Conservation (phyloP, 2,797 vertebrate genomes). For the Gymnothorax javanicus region DNA sequence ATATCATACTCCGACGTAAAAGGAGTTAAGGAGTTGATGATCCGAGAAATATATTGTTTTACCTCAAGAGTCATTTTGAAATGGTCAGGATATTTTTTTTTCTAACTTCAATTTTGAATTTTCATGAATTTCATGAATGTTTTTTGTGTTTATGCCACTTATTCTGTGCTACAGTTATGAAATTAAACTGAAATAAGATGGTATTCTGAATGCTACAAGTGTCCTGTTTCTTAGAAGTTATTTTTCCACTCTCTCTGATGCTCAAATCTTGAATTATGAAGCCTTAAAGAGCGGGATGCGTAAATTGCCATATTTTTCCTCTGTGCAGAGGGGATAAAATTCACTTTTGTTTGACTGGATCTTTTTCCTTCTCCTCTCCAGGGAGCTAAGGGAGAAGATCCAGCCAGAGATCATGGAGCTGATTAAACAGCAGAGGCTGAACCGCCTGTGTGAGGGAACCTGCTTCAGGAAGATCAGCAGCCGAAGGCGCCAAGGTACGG, state of each 20-base stretch:
- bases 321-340: neutral
- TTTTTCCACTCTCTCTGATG: too few relatives aligned
- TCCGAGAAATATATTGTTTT: too few relatives aligned
- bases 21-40: too few relatives aligned
- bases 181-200: neutral
- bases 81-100: too few relatives aligned
- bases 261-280: neutral
- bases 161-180: neutral
- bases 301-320: too few relatives aligned
- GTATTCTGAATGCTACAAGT: too few relatives aligned
- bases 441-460: conserved; percentile 96
- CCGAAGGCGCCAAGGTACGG: conserved; percentile 91
- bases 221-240: too few relatives aligned
- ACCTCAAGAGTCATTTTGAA: too few relatives aligned
- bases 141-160: neutral
- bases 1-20: too few relatives aligned
- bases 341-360: neutral
- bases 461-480: conserved; percentile 98
- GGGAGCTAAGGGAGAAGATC: conserved; percentile 99
- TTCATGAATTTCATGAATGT: too few relatives aligned
- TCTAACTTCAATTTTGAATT: too few relatives aligned
- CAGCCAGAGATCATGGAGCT: conserved; percentile 99
- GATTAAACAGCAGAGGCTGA: conserved; percentile 97
- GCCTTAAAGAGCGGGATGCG: neutral
- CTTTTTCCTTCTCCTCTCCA: conserved; percentile 48